phyloP scores from a whole-genome alignment of 2,113 vertebrate species.

The Heliornis fulica region DNA sequence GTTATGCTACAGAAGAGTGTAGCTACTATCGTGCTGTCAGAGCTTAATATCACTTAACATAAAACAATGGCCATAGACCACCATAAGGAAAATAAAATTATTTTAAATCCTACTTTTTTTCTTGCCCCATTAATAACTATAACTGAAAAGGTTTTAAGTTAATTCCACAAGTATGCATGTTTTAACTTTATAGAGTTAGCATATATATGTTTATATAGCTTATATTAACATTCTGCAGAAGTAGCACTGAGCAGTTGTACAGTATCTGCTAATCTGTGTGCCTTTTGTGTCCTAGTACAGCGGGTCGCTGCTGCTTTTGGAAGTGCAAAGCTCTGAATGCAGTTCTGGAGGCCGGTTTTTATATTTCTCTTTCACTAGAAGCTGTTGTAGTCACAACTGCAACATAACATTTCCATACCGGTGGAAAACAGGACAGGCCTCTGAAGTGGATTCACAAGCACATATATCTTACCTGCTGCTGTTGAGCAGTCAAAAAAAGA shows the following conservation, averaged over 20 bases:
- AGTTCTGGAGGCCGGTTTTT: not conserved
- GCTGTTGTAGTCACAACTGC: not conserved
- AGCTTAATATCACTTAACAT: not conserved
- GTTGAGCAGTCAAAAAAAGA: not conserved
- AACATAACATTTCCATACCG: not conserved
- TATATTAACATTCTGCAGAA: not conserved
- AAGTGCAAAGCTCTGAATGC: not conserved
- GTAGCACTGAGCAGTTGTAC: not conserved
- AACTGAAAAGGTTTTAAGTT: not conserved
- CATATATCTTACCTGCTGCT: not conserved
- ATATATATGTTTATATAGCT: not conserved
- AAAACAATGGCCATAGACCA: fast-evolving
- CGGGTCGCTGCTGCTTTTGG: not conserved
- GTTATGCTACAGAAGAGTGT: not conserved
- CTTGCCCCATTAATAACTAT: not conserved
- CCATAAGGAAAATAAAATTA: not conserved
- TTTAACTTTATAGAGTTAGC: not conserved
- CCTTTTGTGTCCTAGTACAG: not conserved
- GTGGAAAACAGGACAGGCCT: not conserved
- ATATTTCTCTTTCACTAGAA: not conserved
- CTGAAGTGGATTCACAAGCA: not conserved
- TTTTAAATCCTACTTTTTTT: not conserved
- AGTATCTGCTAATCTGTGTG: not conserved
- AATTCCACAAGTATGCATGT: not conserved
- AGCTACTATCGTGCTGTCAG: not conserved